Evolutionary conservation across 2,113 vertebrate species (phyloP).

Genomic region (Siniperca chuatsi): DNA sequence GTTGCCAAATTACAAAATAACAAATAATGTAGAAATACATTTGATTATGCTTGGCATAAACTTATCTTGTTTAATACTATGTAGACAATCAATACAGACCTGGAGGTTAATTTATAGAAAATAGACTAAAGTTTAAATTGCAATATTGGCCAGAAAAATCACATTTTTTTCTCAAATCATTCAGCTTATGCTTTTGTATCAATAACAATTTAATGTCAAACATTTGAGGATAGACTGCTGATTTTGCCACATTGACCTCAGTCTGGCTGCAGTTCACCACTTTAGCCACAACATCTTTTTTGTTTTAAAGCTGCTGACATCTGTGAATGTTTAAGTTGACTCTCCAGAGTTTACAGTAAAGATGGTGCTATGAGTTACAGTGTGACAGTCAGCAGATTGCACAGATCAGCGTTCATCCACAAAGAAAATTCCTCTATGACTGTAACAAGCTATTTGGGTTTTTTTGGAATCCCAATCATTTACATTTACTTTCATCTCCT

Average conservation of each 20-base stretch:
- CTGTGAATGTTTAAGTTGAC: conserved; percentile 67
- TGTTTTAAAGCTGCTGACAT: conserved; percentile 55
- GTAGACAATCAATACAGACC: background rate
- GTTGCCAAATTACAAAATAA: background rate
- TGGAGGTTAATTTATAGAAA: background rate
- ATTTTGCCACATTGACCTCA: conserved; percentile 33
- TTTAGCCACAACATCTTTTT: conserved; percentile 42
- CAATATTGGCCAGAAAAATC: no score
- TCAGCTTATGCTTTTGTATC: background rate
- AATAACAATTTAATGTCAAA: background rate
- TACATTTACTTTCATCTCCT: conserved; percentile 10
- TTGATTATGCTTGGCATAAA: background rate
- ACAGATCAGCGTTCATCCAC: conserved; percentile 32
- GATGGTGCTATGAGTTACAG: conserved; percentile 36
- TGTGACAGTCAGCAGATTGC: conserved; percentile 46
- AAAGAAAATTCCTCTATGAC: conserved; percentile 18
- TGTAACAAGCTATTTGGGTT: conserved; percentile 1
- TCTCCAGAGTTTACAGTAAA: conserved; percentile 12
- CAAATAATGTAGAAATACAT: background rate
- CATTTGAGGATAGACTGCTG: background rate
- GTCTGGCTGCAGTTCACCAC: conserved; percentile 14
- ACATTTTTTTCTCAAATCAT: background rate
- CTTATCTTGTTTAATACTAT: background rate
- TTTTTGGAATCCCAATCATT: conserved; percentile 22
- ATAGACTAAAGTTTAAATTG: background rate